These are phyloP conservation scores for Alfaro cultratus DNA, from an alignment of 2,797 vertebrate genomes.

Conservation along the genomic window DNA sequence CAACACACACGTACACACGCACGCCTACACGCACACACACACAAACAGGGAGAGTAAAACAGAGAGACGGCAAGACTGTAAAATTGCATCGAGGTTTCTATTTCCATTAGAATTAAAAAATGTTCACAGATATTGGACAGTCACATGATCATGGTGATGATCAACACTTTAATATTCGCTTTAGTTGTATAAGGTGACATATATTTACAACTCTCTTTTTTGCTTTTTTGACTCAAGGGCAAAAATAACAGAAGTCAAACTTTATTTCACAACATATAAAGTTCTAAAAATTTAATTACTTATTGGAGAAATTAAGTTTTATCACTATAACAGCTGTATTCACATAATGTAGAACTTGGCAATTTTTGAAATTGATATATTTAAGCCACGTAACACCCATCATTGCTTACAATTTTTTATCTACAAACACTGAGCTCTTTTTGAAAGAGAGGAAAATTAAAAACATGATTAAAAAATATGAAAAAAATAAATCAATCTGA, in stretches of 20 bases:
- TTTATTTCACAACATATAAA: not conserved
- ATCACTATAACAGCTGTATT: not conserved
- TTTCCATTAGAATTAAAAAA: conserved; percentile 1
- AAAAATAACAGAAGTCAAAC: not conserved
- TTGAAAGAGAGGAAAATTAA: not conserved
- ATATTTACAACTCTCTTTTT: not conserved
- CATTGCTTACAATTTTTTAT: not conserved
- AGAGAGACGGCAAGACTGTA: not conserved
- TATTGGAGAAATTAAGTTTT: not conserved
- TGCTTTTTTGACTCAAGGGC: not conserved
- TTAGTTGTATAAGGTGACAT: not conserved
- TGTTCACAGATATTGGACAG: not conserved
- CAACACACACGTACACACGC: conserved; percentile 55
- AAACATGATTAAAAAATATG: not conserved
- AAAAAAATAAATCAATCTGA: not conserved
- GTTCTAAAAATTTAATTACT: not conserved
- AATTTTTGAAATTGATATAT: not conserved
- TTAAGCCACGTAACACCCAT: not conserved
- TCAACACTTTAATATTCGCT: not conserved
- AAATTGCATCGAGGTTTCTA: not conserved
- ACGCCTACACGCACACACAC: conserved; percentile 3
- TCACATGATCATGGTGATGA: not conserved
- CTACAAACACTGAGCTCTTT: not conserved
- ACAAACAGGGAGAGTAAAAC: not conserved
- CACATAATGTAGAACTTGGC: not conserved